A percentile compares a stretch with the other conserved stretches of the same genome.
These are phyloP conservation scores for Stictocephala bisonia DNA, from an alignment of 2,888 invertebrate species.

Conservation along the genomic window DNA sequence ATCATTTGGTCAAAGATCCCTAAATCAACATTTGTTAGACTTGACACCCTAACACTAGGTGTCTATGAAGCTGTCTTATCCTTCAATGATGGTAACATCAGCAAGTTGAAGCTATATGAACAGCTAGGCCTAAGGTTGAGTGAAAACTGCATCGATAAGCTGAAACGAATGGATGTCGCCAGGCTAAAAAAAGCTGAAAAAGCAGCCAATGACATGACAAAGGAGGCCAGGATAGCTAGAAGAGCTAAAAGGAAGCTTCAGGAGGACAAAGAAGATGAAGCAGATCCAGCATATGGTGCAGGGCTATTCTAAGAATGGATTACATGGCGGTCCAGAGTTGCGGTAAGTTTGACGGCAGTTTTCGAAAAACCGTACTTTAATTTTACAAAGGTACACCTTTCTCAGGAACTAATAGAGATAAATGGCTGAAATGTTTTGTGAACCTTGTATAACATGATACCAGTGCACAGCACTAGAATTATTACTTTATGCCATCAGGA, in stretches of 20 bases:
- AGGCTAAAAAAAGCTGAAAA: background rate
- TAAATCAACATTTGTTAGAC: constrained; percentile 10
- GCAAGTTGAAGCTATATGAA: constrained; percentile 19
- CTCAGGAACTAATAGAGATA: too few species aligned
- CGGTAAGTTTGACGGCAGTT: too few species aligned
- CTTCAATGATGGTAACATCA: constrained; percentile 10
- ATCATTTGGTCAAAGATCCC: constrained; percentile 14
- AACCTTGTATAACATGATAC: too few species aligned
- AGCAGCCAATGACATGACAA: constrained; percentile 15
- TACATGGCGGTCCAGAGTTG: too few species aligned
- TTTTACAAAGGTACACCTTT: too few species aligned
- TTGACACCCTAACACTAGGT: constrained; percentile 18
- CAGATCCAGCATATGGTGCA: constrained; percentile 12
- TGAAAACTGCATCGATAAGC: background rate
- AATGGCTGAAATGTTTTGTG: too few species aligned
- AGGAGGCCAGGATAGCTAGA: constrained; percentile 23
- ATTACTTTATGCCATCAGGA: too few species aligned
- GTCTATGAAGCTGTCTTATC: constrained; percentile 19
- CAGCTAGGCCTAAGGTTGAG: constrained; percentile 10
- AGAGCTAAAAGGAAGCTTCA: background rate
- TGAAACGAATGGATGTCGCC: background rate
- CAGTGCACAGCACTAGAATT: too few species aligned
- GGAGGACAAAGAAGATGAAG: constrained; percentile 9
- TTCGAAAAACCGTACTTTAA: too few species aligned
- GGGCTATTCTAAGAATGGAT: constrained; percentile 29